These are phyloP conservation scores for Drosophila melanosoma DNA, from an alignment of 2,888 invertebrate genomes.

Conservation along the genomic window DNA sequence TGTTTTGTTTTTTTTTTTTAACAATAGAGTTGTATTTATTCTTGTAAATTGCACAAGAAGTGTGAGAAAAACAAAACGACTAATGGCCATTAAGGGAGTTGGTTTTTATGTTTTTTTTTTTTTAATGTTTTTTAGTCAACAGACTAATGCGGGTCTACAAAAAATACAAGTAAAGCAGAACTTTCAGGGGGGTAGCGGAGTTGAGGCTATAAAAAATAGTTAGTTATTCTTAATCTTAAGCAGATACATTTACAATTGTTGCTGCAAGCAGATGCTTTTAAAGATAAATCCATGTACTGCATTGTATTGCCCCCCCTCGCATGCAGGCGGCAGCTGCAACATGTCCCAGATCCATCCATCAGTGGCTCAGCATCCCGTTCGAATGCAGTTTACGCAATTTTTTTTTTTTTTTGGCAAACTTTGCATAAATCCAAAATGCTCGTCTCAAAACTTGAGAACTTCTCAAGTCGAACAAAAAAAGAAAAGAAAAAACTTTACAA, in stretches of 20 bases:
- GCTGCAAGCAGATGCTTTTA: background rate
- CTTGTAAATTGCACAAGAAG: slow-evolving; percentile 51
- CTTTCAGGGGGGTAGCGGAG: background rate
- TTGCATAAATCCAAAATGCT: slow-evolving; percentile 67
- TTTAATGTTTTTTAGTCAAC: background rate
- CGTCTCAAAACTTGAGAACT: slow-evolving; percentile 39
- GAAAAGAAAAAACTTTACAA: slow-evolving; percentile 19
- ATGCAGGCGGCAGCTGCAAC: slow-evolving; percentile 36
- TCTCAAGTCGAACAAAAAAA: slow-evolving; percentile 18
- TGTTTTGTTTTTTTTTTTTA: slow-evolving; percentile 3
- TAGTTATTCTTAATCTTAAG: background rate
- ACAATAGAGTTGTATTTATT: slow-evolving; percentile 54
- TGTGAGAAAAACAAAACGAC: background rate
- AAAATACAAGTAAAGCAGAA: background rate
- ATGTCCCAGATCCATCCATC: slow-evolving; percentile 40
- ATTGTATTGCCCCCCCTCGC: slow-evolving; percentile 20
- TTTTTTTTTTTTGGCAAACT: slow-evolving; percentile 37
- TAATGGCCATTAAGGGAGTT: background rate
- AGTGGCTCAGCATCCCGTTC: slow-evolving; percentile 44
- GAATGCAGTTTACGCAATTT: slow-evolving; percentile 59
- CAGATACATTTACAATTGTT: background rate
- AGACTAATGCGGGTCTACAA: background rate
- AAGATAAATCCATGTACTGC: slow-evolving; percentile 10
- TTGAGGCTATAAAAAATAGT: background rate
- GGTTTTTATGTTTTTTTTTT: background rate